These are phyloP conservation scores for Ophion ventricosus DNA, from an alignment of 2,888 invertebrate genomes.

Conservation along the genomic window DNA sequence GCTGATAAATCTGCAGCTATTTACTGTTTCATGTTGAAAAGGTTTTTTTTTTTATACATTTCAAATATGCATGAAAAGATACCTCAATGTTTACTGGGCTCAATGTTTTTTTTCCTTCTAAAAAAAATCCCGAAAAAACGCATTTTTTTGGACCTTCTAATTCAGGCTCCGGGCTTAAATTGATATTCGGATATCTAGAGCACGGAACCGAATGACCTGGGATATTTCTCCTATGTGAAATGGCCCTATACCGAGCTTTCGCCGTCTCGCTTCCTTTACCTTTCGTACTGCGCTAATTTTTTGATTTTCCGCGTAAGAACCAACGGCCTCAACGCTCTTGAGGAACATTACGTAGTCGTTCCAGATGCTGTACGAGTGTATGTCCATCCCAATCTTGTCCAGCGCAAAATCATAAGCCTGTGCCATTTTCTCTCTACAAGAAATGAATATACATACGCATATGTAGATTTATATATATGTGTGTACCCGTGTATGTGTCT, in stretches of 20 bases:
- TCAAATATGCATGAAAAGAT: too few relatives aligned
- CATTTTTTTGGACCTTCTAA: too few relatives aligned
- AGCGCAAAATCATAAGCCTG: conserved; percentile 99
- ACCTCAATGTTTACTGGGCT: too few relatives aligned
- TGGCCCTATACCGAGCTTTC: not conserved
- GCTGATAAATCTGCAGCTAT: too few relatives aligned
- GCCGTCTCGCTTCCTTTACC: conserved; percentile 69
- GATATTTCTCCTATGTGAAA: too few relatives aligned
- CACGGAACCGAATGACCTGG: too few relatives aligned
- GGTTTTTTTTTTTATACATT: too few relatives aligned
- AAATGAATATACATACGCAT: conserved; percentile 10
- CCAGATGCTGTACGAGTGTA: conserved; percentile 98
- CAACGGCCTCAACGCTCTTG: conserved; percentile 97
- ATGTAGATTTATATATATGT: not conserved
- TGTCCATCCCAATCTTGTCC: conserved; percentile 99
- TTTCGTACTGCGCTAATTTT: conserved; percentile 99
- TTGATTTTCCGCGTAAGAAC: conserved; percentile 99
- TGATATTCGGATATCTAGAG: too few relatives aligned
- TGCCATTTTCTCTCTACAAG: conserved; percentile 97
- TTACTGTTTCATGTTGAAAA: too few relatives aligned
- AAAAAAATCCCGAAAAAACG: too few relatives aligned
- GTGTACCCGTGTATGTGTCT: not conserved
- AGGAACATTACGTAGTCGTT: conserved; percentile 98
- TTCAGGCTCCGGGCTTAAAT: too few relatives aligned
- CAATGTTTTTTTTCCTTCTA: too few relatives aligned